These are phyloP conservation scores for Xenentodon cancila DNA, from an alignment of 2,797 vertebrate species.

Conservation along the genomic window DNA sequence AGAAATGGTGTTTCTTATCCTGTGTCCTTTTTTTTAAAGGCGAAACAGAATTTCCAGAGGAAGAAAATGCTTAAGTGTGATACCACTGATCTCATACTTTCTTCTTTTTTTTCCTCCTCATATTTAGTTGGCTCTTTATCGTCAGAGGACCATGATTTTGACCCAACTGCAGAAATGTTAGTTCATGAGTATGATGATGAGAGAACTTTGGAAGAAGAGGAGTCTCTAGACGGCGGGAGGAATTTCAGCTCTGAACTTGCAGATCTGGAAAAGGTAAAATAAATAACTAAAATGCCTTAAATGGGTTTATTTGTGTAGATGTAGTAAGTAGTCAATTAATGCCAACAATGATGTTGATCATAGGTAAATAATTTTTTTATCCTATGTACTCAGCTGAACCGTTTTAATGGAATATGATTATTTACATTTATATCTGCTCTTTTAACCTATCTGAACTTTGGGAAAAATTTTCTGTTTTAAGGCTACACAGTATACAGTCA, in stretches of 20 bases:
- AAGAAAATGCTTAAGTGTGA: neutral
- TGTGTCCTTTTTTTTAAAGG: too few relatives aligned
- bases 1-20: neutral
- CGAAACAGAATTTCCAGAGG: too few relatives aligned
- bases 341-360: too few relatives aligned
- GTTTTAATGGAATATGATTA: neutral
- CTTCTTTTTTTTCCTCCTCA: neutral
- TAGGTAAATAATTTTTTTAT: neutral
- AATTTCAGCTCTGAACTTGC: constrained; percentile 95
- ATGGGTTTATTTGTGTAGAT: neutral
- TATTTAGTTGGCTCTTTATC: constrained; percentile 95
- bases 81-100: neutral
- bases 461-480: too few relatives aligned
- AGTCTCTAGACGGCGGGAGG: constrained; percentile 92
- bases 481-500: too few relatives aligned
- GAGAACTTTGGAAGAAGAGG: constrained; percentile 95
- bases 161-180: constrained; percentile 97
- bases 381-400: neutral
- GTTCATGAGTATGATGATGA: constrained; percentile 98
- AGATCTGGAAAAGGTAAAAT: constrained; percentile 94
- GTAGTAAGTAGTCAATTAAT: neutral
- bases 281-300: neutral
- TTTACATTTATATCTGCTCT: too few relatives aligned
- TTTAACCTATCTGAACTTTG: too few relatives aligned
- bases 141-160: constrained; percentile 99